Conservation (phyloP, 2,113 vertebrate genomes). For the Gymnocephalus cernua region DNA sequence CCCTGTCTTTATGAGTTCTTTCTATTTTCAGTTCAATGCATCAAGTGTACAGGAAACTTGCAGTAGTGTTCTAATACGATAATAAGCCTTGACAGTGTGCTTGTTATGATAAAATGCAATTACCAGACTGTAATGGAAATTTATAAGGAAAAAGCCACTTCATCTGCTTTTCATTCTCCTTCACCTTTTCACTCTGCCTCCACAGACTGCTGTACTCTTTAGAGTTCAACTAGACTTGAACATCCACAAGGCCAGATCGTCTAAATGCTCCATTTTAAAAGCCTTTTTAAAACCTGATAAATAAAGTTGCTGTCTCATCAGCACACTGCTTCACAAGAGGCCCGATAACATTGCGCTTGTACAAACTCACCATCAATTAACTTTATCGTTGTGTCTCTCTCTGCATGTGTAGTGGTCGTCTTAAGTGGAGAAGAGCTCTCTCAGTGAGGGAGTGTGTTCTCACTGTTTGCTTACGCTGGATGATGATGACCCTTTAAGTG, state of each 20-base stretch:
- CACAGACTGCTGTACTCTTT: constrained; percentile 9
- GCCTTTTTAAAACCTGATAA: constrained; percentile 63
- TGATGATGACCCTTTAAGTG: constrained; percentile 27
- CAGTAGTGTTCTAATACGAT: constrained; percentile 1
- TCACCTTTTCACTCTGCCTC: constrained; percentile 9
- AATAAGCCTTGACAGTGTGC: neutral
- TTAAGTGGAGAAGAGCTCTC: constrained; percentile 3
- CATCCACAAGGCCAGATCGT: constrained; percentile 15
- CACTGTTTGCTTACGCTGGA: constrained; percentile 21
- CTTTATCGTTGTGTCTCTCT: constrained; percentile 20
- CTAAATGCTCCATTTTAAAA: constrained; percentile 55
- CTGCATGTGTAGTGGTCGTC: constrained; percentile 9
- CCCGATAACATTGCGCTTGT: constrained; percentile 31
- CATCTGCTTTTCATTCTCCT: constrained; percentile 21
- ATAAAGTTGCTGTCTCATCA: constrained; percentile 53
- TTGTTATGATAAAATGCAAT: constrained; percentile 19
- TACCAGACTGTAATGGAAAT: constrained; percentile 10
- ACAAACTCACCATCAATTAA: constrained; percentile 50
- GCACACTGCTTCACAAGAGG: constrained; percentile 39
- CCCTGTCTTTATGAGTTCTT: neutral
- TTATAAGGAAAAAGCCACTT: neutral
- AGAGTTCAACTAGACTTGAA: constrained; percentile 23
- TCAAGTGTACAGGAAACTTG: constrained; percentile 5
- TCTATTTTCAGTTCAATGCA: neutral
- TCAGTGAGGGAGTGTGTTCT: constrained; percentile 1